These are phyloP conservation scores for Andrena hattorfiana DNA, from an alignment of 2,888 invertebrate species.

Conservation along the genomic window DNA sequence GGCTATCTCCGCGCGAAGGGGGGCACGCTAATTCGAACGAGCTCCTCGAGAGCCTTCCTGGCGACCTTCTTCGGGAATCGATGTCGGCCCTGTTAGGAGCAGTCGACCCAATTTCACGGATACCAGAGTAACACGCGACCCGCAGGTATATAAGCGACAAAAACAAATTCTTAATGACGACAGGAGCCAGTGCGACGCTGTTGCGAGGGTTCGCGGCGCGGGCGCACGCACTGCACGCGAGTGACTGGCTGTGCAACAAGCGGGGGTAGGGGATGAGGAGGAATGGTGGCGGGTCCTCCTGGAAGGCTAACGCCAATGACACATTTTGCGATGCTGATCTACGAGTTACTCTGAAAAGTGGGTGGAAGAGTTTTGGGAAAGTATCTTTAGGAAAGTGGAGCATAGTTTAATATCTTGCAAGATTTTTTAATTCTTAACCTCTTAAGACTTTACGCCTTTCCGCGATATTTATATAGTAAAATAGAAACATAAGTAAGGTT, in stretches of 20 bases:
- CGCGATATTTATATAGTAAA: too few relatives aligned
- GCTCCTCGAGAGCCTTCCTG: conserved; percentile 49
- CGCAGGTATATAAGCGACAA: conserved; percentile 15
- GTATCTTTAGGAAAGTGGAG: too few relatives aligned
- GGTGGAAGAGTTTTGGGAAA: too few relatives aligned
- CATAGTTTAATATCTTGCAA: too few relatives aligned
- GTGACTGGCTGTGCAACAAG: conserved; percentile 4
- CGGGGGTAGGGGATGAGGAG: neutral
- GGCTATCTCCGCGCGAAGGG: neutral
- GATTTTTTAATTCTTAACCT: too few relatives aligned
- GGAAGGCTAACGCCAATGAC: neutral
- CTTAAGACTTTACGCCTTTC: too few relatives aligned
- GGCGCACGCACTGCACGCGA: neutral
- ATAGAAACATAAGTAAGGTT: too few relatives aligned
- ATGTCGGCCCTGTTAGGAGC: conserved; percentile 57
- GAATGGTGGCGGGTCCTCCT: neutral
- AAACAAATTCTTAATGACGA: conserved; percentile 45
- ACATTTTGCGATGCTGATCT: too few relatives aligned
- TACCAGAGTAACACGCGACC: conserved; percentile 49
- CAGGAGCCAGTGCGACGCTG: conserved; percentile 27
- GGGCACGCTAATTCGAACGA: conserved; percentile 28
- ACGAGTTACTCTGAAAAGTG: neutral
- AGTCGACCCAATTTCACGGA: conserved; percentile 53
- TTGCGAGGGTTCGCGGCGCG: conserved; percentile 25
- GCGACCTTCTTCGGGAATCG: conserved; percentile 60